Evolutionary conservation across 2,888 invertebrate genomes (phyloP).

Genomic region (Drosophila falleni): DNA sequence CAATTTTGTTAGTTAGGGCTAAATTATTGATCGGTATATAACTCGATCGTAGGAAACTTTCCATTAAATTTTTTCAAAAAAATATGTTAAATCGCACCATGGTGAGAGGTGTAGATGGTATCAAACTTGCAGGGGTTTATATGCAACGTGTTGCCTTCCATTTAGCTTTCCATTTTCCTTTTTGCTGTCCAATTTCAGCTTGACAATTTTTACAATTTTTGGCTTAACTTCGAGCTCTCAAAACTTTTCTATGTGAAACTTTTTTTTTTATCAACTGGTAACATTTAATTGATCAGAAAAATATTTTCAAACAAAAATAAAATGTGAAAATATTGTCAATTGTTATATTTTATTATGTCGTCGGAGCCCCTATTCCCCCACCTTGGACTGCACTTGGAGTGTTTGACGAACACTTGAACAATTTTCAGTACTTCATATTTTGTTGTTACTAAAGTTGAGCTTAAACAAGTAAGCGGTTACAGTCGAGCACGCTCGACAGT

Average conservation of each 20-base stretch:
- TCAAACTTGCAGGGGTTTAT: constrained; percentile 21
- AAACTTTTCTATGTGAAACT: constrained; percentile 73
- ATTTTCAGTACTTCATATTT: constrained; percentile 61
- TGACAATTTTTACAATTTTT: constrained; percentile 61
- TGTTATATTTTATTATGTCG: constrained; percentile 72
- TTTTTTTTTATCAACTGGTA: constrained; percentile 75
- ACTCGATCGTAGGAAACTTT: too few species aligned
- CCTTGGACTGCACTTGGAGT: constrained; percentile 35
- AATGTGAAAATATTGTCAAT: constrained; percentile 70
- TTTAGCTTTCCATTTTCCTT: constrained; percentile 29
- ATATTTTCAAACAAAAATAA: constrained; percentile 57
- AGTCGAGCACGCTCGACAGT: too few species aligned
- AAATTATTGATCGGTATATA: too few species aligned
- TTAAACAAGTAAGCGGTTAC: too few species aligned
- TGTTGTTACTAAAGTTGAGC: constrained; percentile 58
- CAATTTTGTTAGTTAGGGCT: too few species aligned
- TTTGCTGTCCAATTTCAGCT: constrained; percentile 42
- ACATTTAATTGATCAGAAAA: constrained; percentile 83
- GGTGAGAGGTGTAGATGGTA: not conserved
- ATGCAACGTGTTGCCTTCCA: constrained; percentile 46
- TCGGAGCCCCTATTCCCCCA: constrained; percentile 24
- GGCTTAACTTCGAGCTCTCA: constrained; percentile 59
- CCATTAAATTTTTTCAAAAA: too few species aligned
- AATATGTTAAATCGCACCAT: too few species aligned
- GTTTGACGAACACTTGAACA: constrained; percentile 55